phyloP scores from a whole-genome alignment of 2,797 vertebrate species.

The Malurus splendens region DNA sequence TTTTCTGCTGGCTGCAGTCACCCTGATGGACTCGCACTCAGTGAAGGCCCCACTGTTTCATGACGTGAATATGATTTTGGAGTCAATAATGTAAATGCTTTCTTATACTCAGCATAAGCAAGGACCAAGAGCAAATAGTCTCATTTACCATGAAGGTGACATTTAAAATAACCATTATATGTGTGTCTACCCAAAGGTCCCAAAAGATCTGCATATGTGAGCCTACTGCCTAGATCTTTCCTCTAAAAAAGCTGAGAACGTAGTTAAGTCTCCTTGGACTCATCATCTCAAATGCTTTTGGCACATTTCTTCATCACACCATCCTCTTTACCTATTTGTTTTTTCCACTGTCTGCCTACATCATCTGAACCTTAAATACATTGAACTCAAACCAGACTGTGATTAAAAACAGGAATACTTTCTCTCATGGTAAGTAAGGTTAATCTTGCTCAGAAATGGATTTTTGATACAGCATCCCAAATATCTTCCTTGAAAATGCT shows the following conservation, averaged over 20 bases:
- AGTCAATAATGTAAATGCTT: slow-evolving; percentile 23
- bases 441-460: slow-evolving; percentile 21
- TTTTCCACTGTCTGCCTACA: background rate
- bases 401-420: slow-evolving; percentile 17
- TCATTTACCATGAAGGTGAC: background rate
- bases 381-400: background rate
- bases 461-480: slow-evolving; percentile 33
- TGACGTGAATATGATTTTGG: background rate
- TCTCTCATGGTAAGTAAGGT: background rate
- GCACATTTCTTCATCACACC: background rate
- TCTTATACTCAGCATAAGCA: background rate
- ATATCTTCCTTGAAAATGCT: slow-evolving; percentile 39
- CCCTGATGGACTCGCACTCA: background rate
- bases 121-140: background rate
- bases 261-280: background rate
- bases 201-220: background rate
- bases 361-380: slow-evolving; percentile 2
- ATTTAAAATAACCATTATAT: background rate
- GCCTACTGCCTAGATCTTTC: background rate
- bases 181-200: background rate
- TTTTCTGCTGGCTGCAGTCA: slow-evolving; percentile 17
- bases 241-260: background rate
- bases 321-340: background rate
- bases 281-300: background rate
- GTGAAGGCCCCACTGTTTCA: slow-evolving; percentile 1